Base-by-base conservation (phyloP, 2,797 vertebrate species). In the Melanotaenia trifasciata region DNA sequence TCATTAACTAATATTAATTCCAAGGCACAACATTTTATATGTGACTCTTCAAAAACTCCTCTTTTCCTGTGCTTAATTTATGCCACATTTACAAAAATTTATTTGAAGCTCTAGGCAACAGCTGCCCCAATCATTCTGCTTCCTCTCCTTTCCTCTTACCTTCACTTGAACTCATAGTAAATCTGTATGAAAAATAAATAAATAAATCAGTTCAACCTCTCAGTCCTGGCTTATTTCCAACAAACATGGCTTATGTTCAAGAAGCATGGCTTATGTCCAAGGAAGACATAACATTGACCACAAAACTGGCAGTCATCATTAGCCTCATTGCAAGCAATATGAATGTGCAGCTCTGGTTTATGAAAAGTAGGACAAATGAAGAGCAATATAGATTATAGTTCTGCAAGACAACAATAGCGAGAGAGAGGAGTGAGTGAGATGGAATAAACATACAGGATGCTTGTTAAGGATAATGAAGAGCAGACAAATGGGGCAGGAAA, bases 161-260 rank as follows among this genome's bases (percentile, higher is more conserved):
- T 79, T 71, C 64, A 4, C 59, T 58, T 88, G 68, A 88, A 85
- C 82, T 83, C 72, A 30, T 32, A 69, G 38, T 70, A 69, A 22
- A 65, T 69, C 28, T 6, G 13, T 67, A 70, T 70, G 16, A 33
- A 56, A 22, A 53, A 45, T 13, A 47, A 50, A 66, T 63, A 50
- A 67, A 59, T 51, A 68, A 65, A 70, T 58, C 8, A 26, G 35
- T 24, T 71, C 76, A 64, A 70, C 47, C 53, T 38, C n/a, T 43
- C 47, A 64, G 56, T 7, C 38, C 3, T 40, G 13, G 38, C 38
- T 40, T 13, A 40, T 14, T 12, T 40, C 38, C 38, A 40, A 40
- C 13, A 40, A 40, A 74, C 67, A 20, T n/a, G 54, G 36, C 51
- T 35, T 40, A 75, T 58, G 67, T 63, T 75, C 33, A 63, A 40